Base-by-base conservation (phyloP, 2,888 invertebrate genomes). In the Belgica antarctica region DNA sequence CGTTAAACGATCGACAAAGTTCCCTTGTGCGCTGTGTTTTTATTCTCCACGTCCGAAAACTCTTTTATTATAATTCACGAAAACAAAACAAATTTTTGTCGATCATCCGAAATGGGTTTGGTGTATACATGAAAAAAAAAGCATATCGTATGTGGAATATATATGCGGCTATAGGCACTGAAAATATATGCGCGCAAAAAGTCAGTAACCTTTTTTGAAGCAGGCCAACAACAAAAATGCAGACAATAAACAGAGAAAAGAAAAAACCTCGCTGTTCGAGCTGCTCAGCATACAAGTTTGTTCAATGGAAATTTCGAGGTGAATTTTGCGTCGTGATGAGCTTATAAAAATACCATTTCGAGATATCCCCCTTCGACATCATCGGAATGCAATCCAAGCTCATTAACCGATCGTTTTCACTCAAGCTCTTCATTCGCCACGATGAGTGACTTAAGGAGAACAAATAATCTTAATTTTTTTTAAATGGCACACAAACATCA, bases 61-160 rank as follows among this genome's bases (percentile, higher is more conserved):
- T 36, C 41, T 15, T 46, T 68, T 57, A 68, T 68, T 68, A 57
- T 68, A 52, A 68, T 68, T 68, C 57, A 68, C 57, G 57, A 68
- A 62, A 41, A 24, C 36, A 47, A 46, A 65, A 47, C 34, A 68
- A 19, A 31, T 31, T 62, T 57, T 34, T 25, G 31, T 68, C 68
- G 68, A 31, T 31, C 52, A 27, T 68, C 68, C 15, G n/a, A 27
- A 17, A 28, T 46, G 47, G 15, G 17, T 47, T 46, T 47, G 46
- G 19, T 12, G 36, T 4, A n/a, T 15, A 46, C 1, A 19, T 15
- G 24, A 52, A 12, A 41, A 12, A n/a, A 3, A 12, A 12, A 41
- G 41, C 41, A 15, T 12, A 31, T 31, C 10, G n/a, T 31, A 31
- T 31, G 7, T 12, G 41, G 41, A 41, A 41, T 41, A 10, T 7